phyloP scores from a whole-genome alignment of 2,797 vertebrate genomes.

The Zalophus californianus region DNA sequence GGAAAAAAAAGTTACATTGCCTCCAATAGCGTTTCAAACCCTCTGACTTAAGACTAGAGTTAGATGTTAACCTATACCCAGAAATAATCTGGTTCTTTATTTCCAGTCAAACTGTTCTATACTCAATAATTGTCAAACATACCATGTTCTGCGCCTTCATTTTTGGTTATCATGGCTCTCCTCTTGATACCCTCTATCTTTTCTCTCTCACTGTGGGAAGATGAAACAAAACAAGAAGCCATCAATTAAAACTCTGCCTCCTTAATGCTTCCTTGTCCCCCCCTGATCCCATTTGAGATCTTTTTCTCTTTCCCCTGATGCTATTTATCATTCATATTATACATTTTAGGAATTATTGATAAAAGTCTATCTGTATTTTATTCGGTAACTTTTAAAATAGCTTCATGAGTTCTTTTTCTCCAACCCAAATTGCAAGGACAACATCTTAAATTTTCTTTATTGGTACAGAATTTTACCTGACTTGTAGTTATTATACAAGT shows the following conservation, averaged over 20 bases:
- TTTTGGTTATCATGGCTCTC: not conserved
- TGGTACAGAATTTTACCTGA: conserved; percentile 46
- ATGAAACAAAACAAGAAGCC: not conserved
- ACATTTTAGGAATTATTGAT: not conserved
- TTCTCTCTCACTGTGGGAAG: not conserved
- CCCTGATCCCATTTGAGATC: not conserved
- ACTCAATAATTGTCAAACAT: not conserved
- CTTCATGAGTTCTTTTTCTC: conserved; percentile 24
- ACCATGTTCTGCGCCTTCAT: not conserved
- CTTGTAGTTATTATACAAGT: conserved; percentile 25
- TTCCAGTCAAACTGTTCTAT: not conserved
- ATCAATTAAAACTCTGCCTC: not conserved
- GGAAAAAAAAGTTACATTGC: not conserved
- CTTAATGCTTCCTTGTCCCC: not conserved
- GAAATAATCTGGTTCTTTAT: not conserved
- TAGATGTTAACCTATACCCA: not conserved
- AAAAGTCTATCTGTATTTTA: not conserved
- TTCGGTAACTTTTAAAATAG: conserved; percentile 22
- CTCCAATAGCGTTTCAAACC: not conserved
- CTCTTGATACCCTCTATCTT: not conserved
- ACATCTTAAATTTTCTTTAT: conserved; percentile 45
- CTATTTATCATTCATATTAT: not conserved
- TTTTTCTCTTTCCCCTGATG: not conserved
- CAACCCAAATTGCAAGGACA: not conserved
- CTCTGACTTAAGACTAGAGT: not conserved